Evolutionary conservation across 2,888 invertebrate species (phyloP), one percentile per base, ranked within the genome.

Genomic region (Congeria kusceri): DNA sequence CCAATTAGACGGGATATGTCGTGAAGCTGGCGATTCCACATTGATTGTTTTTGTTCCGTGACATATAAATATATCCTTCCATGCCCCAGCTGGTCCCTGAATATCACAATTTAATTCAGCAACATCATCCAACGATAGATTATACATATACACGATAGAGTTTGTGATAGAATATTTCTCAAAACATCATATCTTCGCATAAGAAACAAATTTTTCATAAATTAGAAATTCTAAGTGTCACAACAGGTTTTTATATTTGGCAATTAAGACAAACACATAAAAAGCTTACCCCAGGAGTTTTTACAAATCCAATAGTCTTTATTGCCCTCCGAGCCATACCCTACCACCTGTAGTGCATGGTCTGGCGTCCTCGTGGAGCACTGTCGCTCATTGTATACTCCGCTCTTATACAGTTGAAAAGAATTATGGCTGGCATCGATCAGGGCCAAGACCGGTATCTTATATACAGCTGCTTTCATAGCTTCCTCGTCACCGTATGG

Each of bases 21-120:
- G 97, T 97, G 94, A 96, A 96, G 90, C 97, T 96, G 0, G 97
- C 96, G 23, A 98, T 95, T 0, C 98, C 98, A 91, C 98, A 98
- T 94, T 93, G 92, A 94, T 98, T 98, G 86, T 95, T 95, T 46
- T 96, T 96, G 88, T 32, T 32, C 32, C 32, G 4, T 32, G 32
- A 4, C 32, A 32, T 7, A 32, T 32, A 32, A 4, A 32, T 32
- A 32, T 32, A 32, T 32, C 32, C 32, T 32, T 32, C 5, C 32
- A 32, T 32, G 32, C 32, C 32, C 32, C 32, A 32, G 11, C 32
- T 7, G 4, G 5, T 32, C 4, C 32, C 32, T 32, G 32, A 32
- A 32, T 7, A 32, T 32, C 32, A 32, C 11, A 7, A 32, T 32
- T 32, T 7, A 4, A 32, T 32, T 4, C 32, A 32, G 32, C 32